phyloP scores from a whole-genome alignment of 2,113 vertebrate species.

The Sylvietta virens region DNA sequence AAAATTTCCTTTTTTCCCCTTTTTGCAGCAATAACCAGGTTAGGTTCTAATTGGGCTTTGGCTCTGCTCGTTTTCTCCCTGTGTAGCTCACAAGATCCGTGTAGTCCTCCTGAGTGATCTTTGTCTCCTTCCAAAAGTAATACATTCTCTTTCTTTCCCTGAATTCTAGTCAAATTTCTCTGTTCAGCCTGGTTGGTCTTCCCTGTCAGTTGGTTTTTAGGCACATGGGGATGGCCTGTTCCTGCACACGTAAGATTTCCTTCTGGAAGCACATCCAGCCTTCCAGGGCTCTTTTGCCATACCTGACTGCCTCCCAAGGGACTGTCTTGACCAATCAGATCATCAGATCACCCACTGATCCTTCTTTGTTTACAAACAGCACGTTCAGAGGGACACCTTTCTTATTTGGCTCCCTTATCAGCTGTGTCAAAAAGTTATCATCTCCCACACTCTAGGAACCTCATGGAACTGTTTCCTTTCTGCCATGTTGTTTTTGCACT shows the following conservation, averaged over 20 bases:
- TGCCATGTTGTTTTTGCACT: neutral
- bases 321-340: neutral
- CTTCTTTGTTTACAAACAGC: neutral
- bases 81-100: neutral
- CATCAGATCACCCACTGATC: neutral
- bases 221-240: neutral
- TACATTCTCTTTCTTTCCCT: neutral
- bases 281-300: neutral
- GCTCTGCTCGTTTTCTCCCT: neutral
- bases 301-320: neutral
- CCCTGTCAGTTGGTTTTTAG: neutral
- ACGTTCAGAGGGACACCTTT: neutral
- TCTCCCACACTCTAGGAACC: neutral
- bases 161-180: neutral
- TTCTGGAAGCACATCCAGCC: neutral
- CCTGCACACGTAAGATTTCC: neutral
- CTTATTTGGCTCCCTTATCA: fast-evolving
- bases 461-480: neutral
- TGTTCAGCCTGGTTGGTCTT: neutral
- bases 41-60: neutral
- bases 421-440: neutral
- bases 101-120: neutral
- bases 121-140: neutral
- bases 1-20: neutral
- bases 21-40: neutral